Evolutionary conservation across 2,797 vertebrate species (phyloP), one percentile per base, ranked within the genome.

Genomic region (Enteromius treurensis): DNA sequence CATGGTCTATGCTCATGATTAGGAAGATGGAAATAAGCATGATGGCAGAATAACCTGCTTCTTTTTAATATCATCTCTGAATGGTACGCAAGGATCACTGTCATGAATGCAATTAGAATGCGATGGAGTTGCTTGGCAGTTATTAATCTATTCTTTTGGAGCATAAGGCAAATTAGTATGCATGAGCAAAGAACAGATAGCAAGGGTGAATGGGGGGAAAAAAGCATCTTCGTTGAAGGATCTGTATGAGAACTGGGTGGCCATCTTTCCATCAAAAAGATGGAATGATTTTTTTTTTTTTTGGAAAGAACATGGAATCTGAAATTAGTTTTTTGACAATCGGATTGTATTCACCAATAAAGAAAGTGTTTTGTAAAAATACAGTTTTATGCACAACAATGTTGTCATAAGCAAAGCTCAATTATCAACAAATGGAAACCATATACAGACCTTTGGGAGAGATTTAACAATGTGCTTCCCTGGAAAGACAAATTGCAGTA

Each of bases 51-150:
- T 34, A 49, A 75, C 76, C 77, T 71, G 49, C 65, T 71, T 73
- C 32, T 26, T 69, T 80, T 84, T 86, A 73, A 80, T 83, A 80
- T 82, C 77, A 79, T 77, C 53, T 68, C 67, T 82, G n/a, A 85
- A 83, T 29, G 29, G 68, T 68, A 34, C 4, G n/a, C 5, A 34
- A 77, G 58, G 70, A 34, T 49, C 71, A 68, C 73, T 58, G 53
- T 64, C 32, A 76, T 81, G 65, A 85, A 80, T 53, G 47, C 78
- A 85, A 85, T 86, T 81, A 86, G 45, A 79, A 80, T 53, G 81
- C 26, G 13, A 81, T 53, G 71, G 70, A 73, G 75, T 81, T 74
- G 70, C 81, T 79, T 79, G 68, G 32, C 75, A 85, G 75, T 83
- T 74, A 77, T 73, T 67, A 70, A 79, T 82, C 40, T 60, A 45